Evolutionary conservation across 2,113 vertebrate genomes (phyloP).

Genomic region (Sceloporus tristichus): DNA sequence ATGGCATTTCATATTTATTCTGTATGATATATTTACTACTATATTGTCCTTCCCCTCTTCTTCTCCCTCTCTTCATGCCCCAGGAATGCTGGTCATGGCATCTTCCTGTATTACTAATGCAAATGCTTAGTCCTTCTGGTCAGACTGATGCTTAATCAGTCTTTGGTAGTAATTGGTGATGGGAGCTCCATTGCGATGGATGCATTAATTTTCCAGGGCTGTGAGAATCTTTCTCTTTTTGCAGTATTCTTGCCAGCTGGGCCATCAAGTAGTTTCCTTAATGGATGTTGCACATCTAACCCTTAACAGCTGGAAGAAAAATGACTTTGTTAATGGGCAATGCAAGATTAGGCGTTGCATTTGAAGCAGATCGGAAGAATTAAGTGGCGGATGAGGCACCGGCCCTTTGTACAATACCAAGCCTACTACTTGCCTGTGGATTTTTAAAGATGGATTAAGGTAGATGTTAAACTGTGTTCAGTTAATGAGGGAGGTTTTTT

Average conservation of each 20-base stretch:
- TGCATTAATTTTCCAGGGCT: conserved; percentile 2
- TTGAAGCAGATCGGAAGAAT: conserved; percentile 1
- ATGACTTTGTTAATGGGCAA: conserved; percentile 28
- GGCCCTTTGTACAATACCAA: not conserved
- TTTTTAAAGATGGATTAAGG: not conserved
- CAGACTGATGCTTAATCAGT: conserved; percentile 10
- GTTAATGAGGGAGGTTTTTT: conserved; percentile 1
- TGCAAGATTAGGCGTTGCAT: conserved; percentile 11
- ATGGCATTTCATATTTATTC: not conserved
- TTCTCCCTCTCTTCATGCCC: not conserved
- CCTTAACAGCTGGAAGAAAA: conserved; percentile 49
- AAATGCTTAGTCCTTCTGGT: conserved; percentile 22
- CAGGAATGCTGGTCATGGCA: not conserved
- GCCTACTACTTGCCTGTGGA: not conserved
- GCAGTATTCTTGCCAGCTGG: conserved; percentile 16
- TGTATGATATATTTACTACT: not conserved
- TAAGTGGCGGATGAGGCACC: conserved; percentile 5
- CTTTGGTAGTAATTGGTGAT: conserved; percentile 8
- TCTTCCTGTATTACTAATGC: not conserved
- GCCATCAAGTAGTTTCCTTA: conserved; percentile 46
- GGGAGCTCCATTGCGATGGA: conserved; percentile 13
- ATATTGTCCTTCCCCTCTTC: not conserved
- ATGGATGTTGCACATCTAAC: conserved; percentile 38
- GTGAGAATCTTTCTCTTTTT: conserved; percentile 43
- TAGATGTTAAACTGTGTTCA: fast-evolving